Evolutionary conservation across 1,140 invertebrate genomes (phyloP).

Genomic region (Eubasilissa regina): DNA sequence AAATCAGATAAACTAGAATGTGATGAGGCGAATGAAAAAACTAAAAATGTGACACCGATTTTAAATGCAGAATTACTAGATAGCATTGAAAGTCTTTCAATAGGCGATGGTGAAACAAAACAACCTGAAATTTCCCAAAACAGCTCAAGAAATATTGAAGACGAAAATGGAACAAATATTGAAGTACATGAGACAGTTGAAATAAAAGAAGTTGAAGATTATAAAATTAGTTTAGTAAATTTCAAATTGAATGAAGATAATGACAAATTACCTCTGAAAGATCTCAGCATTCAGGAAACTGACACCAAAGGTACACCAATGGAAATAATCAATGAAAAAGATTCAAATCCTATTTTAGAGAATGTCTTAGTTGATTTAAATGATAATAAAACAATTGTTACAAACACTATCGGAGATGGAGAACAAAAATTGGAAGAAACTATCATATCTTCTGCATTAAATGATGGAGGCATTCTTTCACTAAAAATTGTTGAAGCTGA

Average conservation of each 20-base stretch:
- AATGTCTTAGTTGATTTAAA: background rate
- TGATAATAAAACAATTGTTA: background rate
- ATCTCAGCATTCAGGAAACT: background rate
- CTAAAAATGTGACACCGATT: constrained; percentile 13
- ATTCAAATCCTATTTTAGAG: background rate
- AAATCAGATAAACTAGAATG: background rate
- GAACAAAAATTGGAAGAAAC: background rate
- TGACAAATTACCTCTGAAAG: background rate
- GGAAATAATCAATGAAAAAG: background rate
- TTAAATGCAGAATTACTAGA: constrained; percentile 8
- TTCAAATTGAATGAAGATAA: background rate
- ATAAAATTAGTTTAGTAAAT: background rate
- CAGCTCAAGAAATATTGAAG: background rate
- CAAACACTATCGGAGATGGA: background rate
- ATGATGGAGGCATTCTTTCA: background rate
- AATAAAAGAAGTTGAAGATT: background rate
- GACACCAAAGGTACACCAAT: background rate
- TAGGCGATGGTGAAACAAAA: background rate
- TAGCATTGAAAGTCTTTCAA: background rate
- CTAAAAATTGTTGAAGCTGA: background rate
- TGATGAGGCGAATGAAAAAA: background rate
- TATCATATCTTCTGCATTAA: background rate
- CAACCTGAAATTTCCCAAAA: background rate
- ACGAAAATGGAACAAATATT: background rate
- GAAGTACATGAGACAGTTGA: background rate